Evolutionary conservation across 2,797 vertebrate genomes (phyloP).

Genomic region (Chaenodraco wilsoni): DNA sequence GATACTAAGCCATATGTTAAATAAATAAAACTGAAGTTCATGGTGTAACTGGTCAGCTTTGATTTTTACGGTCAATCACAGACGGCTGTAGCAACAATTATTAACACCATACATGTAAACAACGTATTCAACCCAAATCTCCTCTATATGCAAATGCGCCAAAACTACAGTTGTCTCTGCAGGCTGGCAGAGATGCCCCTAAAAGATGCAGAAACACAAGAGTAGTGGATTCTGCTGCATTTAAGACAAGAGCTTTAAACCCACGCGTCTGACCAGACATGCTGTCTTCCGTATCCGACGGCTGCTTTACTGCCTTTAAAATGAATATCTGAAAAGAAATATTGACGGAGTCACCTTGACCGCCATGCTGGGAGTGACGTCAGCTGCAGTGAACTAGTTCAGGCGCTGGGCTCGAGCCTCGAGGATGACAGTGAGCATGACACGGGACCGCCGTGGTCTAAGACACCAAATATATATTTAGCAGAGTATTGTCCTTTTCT

Average conservation of each 20-base stretch:
- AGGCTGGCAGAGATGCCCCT: slow-evolving; percentile 71
- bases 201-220: slow-evolving; percentile 54
- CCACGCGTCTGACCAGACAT: slow-evolving; percentile 38
- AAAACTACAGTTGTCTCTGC: slow-evolving; percentile 55
- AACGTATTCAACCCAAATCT: slow-evolving; percentile 17
- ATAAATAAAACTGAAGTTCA: slow-evolving; percentile 42
- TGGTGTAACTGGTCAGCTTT: slow-evolving; percentile 39
- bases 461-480: slow-evolving; percentile 51
- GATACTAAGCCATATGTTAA: background rate
- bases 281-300: slow-evolving; percentile 38
- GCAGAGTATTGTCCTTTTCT: slow-evolving; percentile 35
- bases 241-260: slow-evolving; percentile 24
- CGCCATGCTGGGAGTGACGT: slow-evolving; percentile 94
- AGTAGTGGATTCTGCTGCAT: slow-evolving; percentile 37
- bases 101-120: slow-evolving; percentile 22
- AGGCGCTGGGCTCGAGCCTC: slow-evolving; percentile 70
- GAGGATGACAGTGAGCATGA: slow-evolving; percentile 54
- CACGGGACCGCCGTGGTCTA: slow-evolving; percentile 23
- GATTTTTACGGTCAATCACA: slow-evolving; percentile 42
- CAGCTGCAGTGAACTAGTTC: slow-evolving; percentile 76
- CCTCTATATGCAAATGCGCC: slow-evolving; percentile 40
- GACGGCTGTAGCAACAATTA: slow-evolving; percentile 10
- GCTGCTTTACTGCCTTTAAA: slow-evolving; percentile 42
- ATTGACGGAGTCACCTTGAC: slow-evolving; percentile 96
- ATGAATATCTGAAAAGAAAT: slow-evolving; percentile 74